Conservation (phyloP, 2,113 vertebrate genomes). For the Pterocles gutturalis region DNA sequence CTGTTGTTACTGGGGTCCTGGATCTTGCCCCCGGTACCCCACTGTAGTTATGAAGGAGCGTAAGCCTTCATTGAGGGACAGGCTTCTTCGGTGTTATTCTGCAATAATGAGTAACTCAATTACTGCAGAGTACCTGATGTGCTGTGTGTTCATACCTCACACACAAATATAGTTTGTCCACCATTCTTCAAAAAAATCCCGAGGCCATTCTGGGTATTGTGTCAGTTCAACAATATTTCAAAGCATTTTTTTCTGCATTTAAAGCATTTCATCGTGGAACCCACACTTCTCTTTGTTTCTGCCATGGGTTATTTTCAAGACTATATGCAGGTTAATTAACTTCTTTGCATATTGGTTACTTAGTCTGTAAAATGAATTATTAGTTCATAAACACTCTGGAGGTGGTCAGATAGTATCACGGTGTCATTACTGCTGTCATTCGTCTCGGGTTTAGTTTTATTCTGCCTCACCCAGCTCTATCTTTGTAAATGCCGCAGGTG, state of each 20-base stretch:
- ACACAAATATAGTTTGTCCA: not conserved
- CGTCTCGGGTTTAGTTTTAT: not conserved
- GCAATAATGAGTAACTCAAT: not conserved
- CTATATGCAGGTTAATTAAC: constrained; percentile 2
- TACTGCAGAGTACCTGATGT: not conserved
- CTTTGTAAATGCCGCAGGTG: not conserved
- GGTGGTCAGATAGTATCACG: not conserved
- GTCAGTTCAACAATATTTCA: not conserved
- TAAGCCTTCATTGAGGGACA: not conserved
- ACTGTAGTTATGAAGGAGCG: not conserved
- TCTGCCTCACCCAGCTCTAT: not conserved
- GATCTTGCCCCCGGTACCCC: not conserved
- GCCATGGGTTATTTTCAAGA: not conserved
- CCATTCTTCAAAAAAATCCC: not conserved
- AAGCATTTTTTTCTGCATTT: not conserved
- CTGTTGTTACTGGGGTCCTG: not conserved
- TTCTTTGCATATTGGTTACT: not conserved
- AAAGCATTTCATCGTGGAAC: not conserved
- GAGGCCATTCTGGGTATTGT: not conserved
- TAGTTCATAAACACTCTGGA: not conserved
- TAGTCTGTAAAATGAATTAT: not conserved
- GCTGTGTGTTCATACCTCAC: not conserved
- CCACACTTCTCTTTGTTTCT: not conserved
- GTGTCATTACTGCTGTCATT: not conserved
- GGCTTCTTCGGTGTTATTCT: not conserved